Evolutionary conservation across 2,797 vertebrate species (phyloP), one percentile per base, ranked within the genome.

Genomic region (Leptodactylus fallax): DNA sequence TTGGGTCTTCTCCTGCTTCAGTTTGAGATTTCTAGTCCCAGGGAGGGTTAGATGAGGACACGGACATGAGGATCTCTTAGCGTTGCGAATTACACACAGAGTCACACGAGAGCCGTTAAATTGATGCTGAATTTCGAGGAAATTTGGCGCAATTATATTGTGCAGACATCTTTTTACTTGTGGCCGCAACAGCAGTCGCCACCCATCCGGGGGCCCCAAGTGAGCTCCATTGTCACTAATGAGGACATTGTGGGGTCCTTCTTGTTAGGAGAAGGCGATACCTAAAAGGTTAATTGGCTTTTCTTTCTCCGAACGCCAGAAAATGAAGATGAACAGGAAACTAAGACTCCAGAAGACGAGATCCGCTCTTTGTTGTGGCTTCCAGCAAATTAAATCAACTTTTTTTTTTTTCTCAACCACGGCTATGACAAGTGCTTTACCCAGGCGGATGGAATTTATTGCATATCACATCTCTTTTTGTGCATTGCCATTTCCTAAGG

Each of bases 281-380:
- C 91, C 91, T 90, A 85, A 89, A 81, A 92, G 89, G 87, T 91
- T 92, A 91, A 90, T 85, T 92, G 86, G 16, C 85, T 90, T 71
- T 56, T 79, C 78, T 90, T 87, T 77, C 81, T 0, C 79, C 67
- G 27, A 21, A 56, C 67, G 74, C 25, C 49, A 86, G 61, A 71
- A 25, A 45, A 58, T 21, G 0, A 84, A 23, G 2, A 90, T 76
- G 74, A 77, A 23, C 74, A 77, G 74, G 21, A 53, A 77, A 53
- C 45, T 7, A n/a, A 74, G 49, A 23, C 74, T 51, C 3, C 19
- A 77, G 74, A 77, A 53, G 49, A 77, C 12, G 74, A 51, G 47
- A 23, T 4, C 14, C 5, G 47, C 27, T 49, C 47, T 76, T 47
- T 76, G 74, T 77, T 77, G 74, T 77, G 74, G 74, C 49, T 23